Base-by-base conservation (phyloP, 2,113 vertebrate genomes). In the Micronycteris hirsuta region DNA sequence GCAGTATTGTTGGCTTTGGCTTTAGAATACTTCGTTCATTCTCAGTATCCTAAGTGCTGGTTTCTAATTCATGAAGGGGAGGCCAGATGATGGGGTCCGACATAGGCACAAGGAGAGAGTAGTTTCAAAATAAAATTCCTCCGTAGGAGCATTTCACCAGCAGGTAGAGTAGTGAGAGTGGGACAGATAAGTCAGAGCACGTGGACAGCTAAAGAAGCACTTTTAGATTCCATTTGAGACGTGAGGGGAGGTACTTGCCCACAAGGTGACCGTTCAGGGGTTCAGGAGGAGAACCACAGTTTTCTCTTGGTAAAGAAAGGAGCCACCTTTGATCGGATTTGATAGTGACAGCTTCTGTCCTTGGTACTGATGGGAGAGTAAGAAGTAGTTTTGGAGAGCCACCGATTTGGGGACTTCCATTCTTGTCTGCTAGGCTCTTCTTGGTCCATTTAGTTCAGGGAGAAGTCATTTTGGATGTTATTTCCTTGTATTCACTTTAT, bases 161-260 rank as follows among this genome's bases (percentile, higher is more conserved):
- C 5, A 5, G 15, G 54, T 31, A 73, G 12, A 20, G 17, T 0
- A 7, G 15, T 5, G 36, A 86, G 85, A 49, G 7, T 20, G 49
- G 61, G 36, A 28, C 36, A n/a, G n/a, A n/a, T n/a, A 43, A 19
- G 19, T 43, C 67, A 22, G 83, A 58, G 56, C n/a, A 26, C 5
- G 43, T 17, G 77, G 74, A 67, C 73, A 89, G 43, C 52, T 54
- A 98, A 98, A 98, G 98, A 98, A 98, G 98, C 98, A 7, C 68
- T 68, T 86, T 15, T 13, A 56, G 58, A 36, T 63, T 45, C 67
- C 67, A 3, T 41, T 63, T 43, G 56, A 41, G 77, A 63, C 56
- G 13, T 5, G 70, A 49, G 31, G 13, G 26, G 11, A 26, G 49
- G 33, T 7, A 4, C 54, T 80, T 61, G 33, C 41, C 14, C 20